Conservation (phyloP, 2,888 invertebrate species). For the Melipona bicolor region DNA sequence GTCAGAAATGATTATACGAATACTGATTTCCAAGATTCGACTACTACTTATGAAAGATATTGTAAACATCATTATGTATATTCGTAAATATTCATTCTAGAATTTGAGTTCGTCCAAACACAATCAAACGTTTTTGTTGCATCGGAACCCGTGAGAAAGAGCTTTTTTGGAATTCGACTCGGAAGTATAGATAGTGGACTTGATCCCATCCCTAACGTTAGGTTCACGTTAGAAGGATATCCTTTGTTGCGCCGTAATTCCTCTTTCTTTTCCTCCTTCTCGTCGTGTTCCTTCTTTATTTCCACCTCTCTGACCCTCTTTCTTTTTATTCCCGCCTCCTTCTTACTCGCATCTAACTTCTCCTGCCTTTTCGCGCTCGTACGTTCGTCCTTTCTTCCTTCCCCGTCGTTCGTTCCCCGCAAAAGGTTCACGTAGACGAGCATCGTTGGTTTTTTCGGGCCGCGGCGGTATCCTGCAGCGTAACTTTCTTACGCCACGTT, state of each 20-base stretch:
- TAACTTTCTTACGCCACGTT: conserved; percentile 37
- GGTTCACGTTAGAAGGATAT: conserved; percentile 42
- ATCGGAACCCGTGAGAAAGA: too few species aligned
- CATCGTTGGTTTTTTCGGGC: conserved; percentile 10
- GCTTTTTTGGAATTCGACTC: too few species aligned
- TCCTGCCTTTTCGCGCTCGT: background rate
- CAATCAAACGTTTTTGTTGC: too few species aligned
- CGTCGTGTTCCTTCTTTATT: background rate
- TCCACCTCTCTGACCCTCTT: background rate
- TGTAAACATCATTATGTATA: too few species aligned
- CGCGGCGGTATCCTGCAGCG: conserved; percentile 9
- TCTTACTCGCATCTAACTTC: too few species aligned
- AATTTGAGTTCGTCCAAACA: too few species aligned
- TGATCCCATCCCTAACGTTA: background rate
- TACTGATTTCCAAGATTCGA: too few species aligned
- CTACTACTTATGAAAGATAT: too few species aligned
- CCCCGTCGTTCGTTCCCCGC: background rate
- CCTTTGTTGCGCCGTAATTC: conserved; percentile 55
- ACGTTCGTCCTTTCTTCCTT: background rate
- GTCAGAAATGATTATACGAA: too few species aligned
- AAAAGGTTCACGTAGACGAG: background rate
- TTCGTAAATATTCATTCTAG: too few species aligned
- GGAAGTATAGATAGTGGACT: too few species aligned
- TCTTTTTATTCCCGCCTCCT: background rate
- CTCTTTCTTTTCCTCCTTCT: conserved; percentile 11